Base-by-base conservation (phyloP, 1,140 invertebrate genomes). In the Nebria ingens region DNA sequence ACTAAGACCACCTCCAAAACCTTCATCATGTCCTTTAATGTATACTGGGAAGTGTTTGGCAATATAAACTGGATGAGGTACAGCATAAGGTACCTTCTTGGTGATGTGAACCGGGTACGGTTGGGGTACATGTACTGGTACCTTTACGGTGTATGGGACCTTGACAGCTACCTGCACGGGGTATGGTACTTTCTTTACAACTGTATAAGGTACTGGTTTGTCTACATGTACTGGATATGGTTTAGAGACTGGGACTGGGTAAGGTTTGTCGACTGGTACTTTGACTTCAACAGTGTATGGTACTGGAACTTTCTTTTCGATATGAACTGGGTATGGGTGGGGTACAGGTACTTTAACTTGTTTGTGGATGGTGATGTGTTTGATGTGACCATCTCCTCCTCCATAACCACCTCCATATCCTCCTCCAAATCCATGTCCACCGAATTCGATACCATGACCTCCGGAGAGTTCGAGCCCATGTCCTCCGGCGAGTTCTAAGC, bases 201-300 rank as follows among this genome's bases (percentile, higher is more conserved):
- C 51, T 12, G 51, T 9, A 17, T 45, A 45, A 0, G 78, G 77
- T 4, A 79, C 69, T 60, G 76, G 78, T 61, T 79, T 77, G 12
- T 76, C 72, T 1, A 80, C 70, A 9, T 76, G 71, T 0, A 79
- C 78, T 6, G 76, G 77, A 58, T 79, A 79, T 1, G 78, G 76
- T 57, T 74, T 70, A n/a, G 64, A 71, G 49, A 68, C 76, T 60
- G 68, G 71, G 57, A 68, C 77, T 58, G 72, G 76, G 62, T 65
- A 75, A 40, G 68, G 76, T 21, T 68, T 66, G 55, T 77, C 73
- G n/a, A 51, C 45, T 23, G 25, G 52, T 23, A 54, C 54, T 57
- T 21, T 66, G 56, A 68, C 71, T 57, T 58, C 53, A 1, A 62
- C 59, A 62, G 6, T 57, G 58, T 11, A 57, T 19, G 64, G 59